Conservation (phyloP, 2,113 vertebrate species). For the Rhinopithecus roxellana region DNA sequence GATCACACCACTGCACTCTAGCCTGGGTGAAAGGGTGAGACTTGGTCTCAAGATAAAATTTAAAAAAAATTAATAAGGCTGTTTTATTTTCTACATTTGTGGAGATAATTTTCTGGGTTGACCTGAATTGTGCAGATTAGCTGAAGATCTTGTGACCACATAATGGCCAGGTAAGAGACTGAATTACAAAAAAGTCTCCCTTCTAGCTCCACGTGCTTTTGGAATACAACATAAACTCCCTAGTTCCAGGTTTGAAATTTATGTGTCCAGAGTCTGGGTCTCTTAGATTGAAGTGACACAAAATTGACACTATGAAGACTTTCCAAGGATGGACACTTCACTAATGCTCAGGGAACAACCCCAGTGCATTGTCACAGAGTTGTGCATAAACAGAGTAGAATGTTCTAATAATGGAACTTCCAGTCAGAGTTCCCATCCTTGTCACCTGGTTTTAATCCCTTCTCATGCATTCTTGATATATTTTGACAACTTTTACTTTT, state of each 20-base stretch:
- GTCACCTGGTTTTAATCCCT: background rate
- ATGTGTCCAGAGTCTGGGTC: background rate
- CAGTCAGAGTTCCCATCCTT: background rate
- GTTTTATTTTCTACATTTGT: background rate
- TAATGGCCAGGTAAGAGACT: background rate
- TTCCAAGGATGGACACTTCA: background rate
- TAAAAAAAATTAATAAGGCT: background rate
- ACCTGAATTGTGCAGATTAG: background rate
- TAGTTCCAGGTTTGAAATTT: background rate
- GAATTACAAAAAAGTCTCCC: background rate
- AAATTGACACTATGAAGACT: background rate
- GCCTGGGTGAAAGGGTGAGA: too few species aligned
- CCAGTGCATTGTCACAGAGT: background rate
- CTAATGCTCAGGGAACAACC: background rate
- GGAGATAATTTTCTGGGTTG: background rate
- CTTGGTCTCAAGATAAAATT: too few species aligned
- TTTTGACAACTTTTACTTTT: background rate
- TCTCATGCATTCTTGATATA: background rate
- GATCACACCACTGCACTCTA: too few species aligned
- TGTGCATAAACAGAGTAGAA: slow-evolving; percentile 26
- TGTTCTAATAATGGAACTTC: slow-evolving; percentile 30
- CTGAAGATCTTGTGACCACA: background rate
- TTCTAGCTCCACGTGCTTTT: background rate
- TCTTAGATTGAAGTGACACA: background rate
- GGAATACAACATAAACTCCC: background rate